These are phyloP conservation scores for Tragopan temminckii DNA, from an alignment of 2,797 vertebrate species.

Conservation along the genomic window DNA sequence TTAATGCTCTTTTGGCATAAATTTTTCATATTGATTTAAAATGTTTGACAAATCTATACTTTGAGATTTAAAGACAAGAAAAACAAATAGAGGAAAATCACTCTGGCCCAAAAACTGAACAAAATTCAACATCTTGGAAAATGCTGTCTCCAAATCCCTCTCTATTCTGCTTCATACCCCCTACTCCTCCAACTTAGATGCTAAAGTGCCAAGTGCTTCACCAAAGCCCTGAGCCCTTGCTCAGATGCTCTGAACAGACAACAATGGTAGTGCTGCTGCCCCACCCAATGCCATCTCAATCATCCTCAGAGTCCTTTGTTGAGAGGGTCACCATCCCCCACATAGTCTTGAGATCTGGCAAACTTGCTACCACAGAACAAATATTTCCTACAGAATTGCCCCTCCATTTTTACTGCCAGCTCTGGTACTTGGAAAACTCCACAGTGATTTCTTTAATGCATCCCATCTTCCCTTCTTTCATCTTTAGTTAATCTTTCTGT, in stretches of 20 bases:
- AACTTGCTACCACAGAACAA: background rate
- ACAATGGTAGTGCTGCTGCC: accelerated
- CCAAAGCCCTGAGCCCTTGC: accelerated
- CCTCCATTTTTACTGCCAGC: background rate
- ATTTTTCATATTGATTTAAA: background rate
- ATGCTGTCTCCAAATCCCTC: background rate
- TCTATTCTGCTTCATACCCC: background rate
- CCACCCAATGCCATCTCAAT: background rate
- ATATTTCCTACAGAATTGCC: background rate
- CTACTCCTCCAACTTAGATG: background rate
- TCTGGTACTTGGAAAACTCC: background rate
- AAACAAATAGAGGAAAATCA: background rate
- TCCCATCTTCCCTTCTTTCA: background rate
- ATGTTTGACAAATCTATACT: background rate
- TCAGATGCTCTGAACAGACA: background rate
- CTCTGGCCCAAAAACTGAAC: background rate
- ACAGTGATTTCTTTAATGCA: background rate
- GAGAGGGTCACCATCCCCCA: background rate
- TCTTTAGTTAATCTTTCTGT: background rate
- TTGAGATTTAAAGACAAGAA: background rate
- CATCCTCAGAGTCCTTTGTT: background rate
- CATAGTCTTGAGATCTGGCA: accelerated
- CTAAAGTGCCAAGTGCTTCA: background rate
- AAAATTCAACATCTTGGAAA: background rate
- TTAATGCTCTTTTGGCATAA: background rate